phyloP scores from a whole-genome alignment of 2,888 invertebrate genomes.

The Eilema griseolum region DNA sequence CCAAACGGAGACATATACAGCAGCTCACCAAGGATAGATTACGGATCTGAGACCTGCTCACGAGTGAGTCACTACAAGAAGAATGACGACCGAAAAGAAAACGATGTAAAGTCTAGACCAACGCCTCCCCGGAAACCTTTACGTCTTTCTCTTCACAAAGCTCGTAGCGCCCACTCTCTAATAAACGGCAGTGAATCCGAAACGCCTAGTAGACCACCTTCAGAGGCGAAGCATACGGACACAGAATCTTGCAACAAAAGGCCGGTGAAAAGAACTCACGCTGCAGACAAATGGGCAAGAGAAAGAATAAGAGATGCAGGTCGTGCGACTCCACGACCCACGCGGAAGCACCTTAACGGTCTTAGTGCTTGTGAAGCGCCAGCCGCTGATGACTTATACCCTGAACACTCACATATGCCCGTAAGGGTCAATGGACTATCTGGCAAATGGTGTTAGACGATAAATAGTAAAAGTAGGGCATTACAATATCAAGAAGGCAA shows the following conservation, averaged over 20 bases:
- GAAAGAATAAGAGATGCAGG: constrained; percentile 67
- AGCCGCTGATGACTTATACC: constrained; percentile 77
- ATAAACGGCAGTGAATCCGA: constrained; percentile 81
- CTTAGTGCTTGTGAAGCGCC: constrained; percentile 69
- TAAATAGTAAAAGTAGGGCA: background rate
- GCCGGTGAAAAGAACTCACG: constrained; percentile 88
- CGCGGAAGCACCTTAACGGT: constrained; percentile 65
- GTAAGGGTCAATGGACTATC: constrained; percentile 55
- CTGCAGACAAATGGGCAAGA: constrained; percentile 68
- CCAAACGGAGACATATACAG: constrained; percentile 79
- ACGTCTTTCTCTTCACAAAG: constrained; percentile 93
- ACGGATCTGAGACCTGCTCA: constrained; percentile 87
- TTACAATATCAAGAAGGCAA: background rate
- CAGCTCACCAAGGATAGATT: constrained; percentile 82
- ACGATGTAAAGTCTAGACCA: constrained; percentile 88
- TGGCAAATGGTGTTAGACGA: constrained; percentile 71
- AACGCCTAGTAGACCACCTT: constrained; percentile 67
- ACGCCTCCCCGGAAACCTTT: constrained; percentile 95
- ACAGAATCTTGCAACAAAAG: constrained; percentile 78
- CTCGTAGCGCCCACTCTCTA: constrained; percentile 93
- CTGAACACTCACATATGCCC: constrained; percentile 64
- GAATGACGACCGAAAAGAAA: constrained; percentile 71
- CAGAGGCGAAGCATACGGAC: constrained; percentile 59
- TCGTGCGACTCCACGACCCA: constrained; percentile 77
- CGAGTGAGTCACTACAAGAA: constrained; percentile 78